Evolutionary conservation across 2,113 vertebrate genomes (phyloP).

Genomic region (Ciconia boyciana): DNA sequence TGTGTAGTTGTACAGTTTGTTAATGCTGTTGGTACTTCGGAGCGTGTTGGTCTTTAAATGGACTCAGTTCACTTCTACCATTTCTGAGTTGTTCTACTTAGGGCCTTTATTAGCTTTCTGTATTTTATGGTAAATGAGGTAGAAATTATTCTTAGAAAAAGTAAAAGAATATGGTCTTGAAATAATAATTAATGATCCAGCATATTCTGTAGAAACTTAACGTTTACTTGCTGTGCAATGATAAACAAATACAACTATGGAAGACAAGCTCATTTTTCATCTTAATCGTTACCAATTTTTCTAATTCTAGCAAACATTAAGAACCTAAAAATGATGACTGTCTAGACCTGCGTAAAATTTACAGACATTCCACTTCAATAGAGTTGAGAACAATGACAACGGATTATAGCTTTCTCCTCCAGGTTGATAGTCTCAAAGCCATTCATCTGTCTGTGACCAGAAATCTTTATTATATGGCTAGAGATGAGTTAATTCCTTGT

Average conservation of each 20-base stretch:
- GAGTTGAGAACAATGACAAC: neutral
- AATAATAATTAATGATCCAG: neutral
- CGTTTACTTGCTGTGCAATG: neutral
- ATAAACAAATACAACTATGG: neutral
- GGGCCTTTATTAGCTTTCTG: neutral
- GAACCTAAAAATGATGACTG: neutral
- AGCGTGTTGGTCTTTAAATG: neutral
- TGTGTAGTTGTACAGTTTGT: neutral
- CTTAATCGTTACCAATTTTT: neutral
- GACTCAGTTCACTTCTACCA: neutral
- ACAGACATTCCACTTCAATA: rapidly evolving
- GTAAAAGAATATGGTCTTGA: neutral
- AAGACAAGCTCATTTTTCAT: neutral
- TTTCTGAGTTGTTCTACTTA: neutral
- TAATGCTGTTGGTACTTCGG: neutral
- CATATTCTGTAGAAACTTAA: neutral
- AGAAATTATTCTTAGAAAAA: neutral
- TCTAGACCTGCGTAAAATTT: neutral
- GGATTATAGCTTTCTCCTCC: neutral
- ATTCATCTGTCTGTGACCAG: neutral
- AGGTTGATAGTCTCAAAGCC: neutral
- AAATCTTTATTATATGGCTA: neutral
- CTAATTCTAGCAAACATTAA: neutral
- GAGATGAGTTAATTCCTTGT: neutral
- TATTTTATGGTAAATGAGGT: neutral